Base-by-base conservation (phyloP, 2,888 invertebrate genomes). In the Metopia argyrocephala region DNA sequence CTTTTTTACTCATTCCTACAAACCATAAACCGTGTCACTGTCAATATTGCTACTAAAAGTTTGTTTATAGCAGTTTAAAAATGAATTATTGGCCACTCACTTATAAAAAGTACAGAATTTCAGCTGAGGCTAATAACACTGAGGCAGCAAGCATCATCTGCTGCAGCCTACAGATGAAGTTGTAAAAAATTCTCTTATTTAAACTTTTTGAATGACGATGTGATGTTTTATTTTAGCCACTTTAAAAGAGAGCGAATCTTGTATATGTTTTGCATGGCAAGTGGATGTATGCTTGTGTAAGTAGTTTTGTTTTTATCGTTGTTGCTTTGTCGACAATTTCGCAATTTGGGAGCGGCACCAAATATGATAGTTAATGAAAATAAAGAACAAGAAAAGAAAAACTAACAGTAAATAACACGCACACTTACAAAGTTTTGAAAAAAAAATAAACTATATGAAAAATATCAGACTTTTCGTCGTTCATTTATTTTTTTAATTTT, bases 321-420 rank as follows among this genome's bases (percentile, higher is more conserved):
- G 56, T 78, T 75, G 78, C 78, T 75, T 74, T 71, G 76, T 62
- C 48, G 59, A 18, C 62, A 70, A 45, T 62, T 81, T 81, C 81
- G 81, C 56, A 81, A 78, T 75, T 78, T 81, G 81, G 81, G 81
- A 81, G 81, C 81, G 81, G 81, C 81, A 70, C 81, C 81, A 69
- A 81, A 45, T 50, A 78, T 70, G 69, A 18, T 69, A 28, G 78
- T 81, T 70, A 78, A 75, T 56, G 61, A 57, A 64, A 64, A 75
- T 45, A n/a, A n/a, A n/a, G n/a, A n/a, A n/a, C n/a, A n/a, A n/a
- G 28, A n/a, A 6, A 54, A 54, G 15, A 62, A 71, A 57, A 70
- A 70, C 48, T 18, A 66, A 21, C 25, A 18, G 38, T 31, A 66
- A 61, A 59, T 28, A 27, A 68, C 54, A 78, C 38, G 46, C 23